Evolutionary conservation across 2,113 vertebrate species (phyloP), one percentile per base, ranked within the genome.

Genomic region (Gymnobelideus leadbeateri): DNA sequence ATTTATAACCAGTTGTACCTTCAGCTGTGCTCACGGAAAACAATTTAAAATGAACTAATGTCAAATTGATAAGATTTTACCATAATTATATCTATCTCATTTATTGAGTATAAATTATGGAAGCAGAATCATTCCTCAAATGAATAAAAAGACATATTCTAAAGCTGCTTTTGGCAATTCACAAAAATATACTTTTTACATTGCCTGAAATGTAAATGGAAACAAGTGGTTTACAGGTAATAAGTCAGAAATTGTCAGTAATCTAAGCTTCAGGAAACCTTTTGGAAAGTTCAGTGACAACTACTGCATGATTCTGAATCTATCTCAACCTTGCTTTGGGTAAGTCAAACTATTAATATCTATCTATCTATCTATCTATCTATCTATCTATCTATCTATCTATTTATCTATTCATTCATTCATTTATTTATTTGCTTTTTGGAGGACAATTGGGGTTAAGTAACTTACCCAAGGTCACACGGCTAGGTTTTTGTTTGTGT

Each of bases 221-320:
- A 89, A 0, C 14, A 46, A n/a, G 84, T 93, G 90, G 92, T 95
- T 92, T 91, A 23, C 89, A 89, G 91, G 25, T 21, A 94, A 84
- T 10, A 50, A 21, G 12, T 8, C 46, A 92, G 26, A 94, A 93
- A 93, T 91, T 94, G 94, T 21, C n/a, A 68, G n/a, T 1, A 91
- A 96, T 94, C 57, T 93, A 93, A 94, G 16, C 47, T 94, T 31
- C 94, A 95, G 91, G 53, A 91, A 96, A 94, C 25, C 10, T 89
- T 8, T 31, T 93, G 4, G 89, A 94, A 90, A 95, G 5, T 4
- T 61, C 68, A 55, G 90, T 68, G n/a, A 94, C 92, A 94, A 68
- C 52, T 25, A 94, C 68, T 7, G 51, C 92, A 54, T 89, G 19
- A 55, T 24, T 91, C 68, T 37, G 10, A 91, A 28, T 95, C 95